Base-by-base conservation (phyloP, 1,140 invertebrate genomes). In the Leptoteleia sp. region DNA sequence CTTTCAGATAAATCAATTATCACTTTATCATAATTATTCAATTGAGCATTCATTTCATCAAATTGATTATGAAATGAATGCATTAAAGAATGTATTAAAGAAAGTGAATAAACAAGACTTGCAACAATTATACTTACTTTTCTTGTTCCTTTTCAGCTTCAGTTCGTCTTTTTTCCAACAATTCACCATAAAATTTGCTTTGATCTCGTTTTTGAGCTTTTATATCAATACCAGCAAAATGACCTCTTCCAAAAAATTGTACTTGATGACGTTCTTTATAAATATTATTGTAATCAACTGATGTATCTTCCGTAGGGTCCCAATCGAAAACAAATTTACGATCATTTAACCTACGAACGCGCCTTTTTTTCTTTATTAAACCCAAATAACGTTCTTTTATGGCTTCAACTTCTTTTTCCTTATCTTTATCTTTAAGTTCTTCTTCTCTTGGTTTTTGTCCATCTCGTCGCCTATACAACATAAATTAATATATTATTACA, bases 241-340 rank as follows among this genome's bases (percentile, higher is more conserved):
- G 97, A 13, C 99, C 99, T 78, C 99, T 90, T 0, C 99, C 99
- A 91, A 96, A 99, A 87, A 99, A 99, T 90, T 99, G 99, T 3
- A 95, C 94, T 88, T 98, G 95, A 91, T 99, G 97, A 43, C 95
- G 92, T 79, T 99, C 96, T 88, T 99, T 99, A 82, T 99, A 99
- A 1, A 99, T 90, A 68, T 93, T 93, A 89, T 99, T 99, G 82
- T 99, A 99, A 92, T 99, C 99, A 71, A 95, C 94, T 11, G 97
- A 98, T 0, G 99, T 99, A 82, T 99, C 99, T 88, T 99, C 99
- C 0, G 94, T 94, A 2, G 97, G 97, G 91, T 99, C 99, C 99
- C 99, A 99, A 90, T 99, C 99, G 90, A 99, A 99, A 0, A 99
- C 98, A 92, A 99, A 99, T 90, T 99, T 99, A 3, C 98, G 91